Percentiles rank a stretch among this genome's conserved stretches.
These are phyloP conservation scores for Heliothis virescens DNA, from an alignment of 1,140 invertebrate species.

Conservation along the genomic window DNA sequence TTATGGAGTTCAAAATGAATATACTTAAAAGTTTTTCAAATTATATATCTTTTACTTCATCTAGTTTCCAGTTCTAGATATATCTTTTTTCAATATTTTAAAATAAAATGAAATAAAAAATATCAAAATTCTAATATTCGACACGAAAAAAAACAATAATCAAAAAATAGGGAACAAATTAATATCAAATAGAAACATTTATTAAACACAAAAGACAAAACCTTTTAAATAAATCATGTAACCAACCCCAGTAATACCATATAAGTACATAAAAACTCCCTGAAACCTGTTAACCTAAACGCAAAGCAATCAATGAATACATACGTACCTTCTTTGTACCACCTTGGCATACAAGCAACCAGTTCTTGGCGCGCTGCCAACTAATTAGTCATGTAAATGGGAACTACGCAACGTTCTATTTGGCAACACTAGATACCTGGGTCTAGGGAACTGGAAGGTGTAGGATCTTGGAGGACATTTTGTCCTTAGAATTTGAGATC, in stretches of 20 bases:
- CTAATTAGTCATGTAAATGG: slow-evolving; percentile 71
- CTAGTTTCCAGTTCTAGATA: too few species aligned
- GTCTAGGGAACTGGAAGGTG: slow-evolving; percentile 19
- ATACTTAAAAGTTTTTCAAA: too few species aligned
- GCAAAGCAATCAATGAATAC: slow-evolving; percentile 41
- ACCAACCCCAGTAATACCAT: neutral
- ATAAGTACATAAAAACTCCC: neutral
- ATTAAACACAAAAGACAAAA: too few species aligned
- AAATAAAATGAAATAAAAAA: too few species aligned
- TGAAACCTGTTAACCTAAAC: neutral
- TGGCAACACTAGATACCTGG: slow-evolving; percentile 39
- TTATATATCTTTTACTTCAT: too few species aligned
- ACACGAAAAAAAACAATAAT: too few species aligned
- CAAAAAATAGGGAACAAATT: too few species aligned
- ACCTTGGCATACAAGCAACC: slow-evolving; percentile 49
- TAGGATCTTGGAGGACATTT: neutral
- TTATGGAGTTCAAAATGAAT: too few species aligned
- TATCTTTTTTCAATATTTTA: too few species aligned
- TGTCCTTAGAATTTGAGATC: neutral
- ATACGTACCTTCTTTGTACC: neutral
- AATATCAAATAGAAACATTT: too few species aligned
- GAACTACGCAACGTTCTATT: slow-evolving; percentile 57
- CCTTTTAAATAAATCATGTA: too few species aligned
- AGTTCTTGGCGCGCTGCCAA: slow-evolving; percentile 58
- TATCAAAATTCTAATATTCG: too few species aligned